Evolutionary conservation across 2,888 invertebrate genomes (phyloP).

Genomic region (Nephrocerus scutellatus): DNA sequence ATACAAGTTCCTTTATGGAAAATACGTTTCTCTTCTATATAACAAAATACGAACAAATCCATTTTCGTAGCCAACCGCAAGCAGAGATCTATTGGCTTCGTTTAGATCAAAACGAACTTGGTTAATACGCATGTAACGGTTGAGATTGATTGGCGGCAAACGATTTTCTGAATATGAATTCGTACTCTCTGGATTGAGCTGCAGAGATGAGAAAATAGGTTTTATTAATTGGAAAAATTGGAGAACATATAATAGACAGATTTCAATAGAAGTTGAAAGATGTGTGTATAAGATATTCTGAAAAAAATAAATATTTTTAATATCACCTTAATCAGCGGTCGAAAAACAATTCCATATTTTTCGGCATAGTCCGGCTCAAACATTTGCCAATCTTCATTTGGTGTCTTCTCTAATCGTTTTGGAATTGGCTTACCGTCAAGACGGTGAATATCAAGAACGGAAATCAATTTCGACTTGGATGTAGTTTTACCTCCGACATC

Average conservation of each 20-base stretch:
- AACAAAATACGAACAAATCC: slow-evolving; percentile 37
- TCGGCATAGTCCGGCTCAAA: slow-evolving; percentile 27
- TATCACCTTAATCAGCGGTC: slow-evolving; percentile 24
- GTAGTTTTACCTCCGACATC: slow-evolving; percentile 20
- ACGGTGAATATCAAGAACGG: slow-evolving; percentile 27
- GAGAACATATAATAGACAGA: not conserved
- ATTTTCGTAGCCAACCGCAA: slow-evolving; percentile 42
- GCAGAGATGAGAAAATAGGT: not conserved
- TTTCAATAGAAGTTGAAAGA: not conserved
- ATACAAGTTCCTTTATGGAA: slow-evolving; percentile 1
- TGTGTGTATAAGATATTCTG: too few species aligned
- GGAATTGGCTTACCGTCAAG: slow-evolving; percentile 20
- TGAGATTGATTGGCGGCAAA: slow-evolving; percentile 23
- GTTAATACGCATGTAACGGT: slow-evolving; percentile 33
- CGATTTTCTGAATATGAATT: too few species aligned
- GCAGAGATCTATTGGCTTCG: slow-evolving; percentile 24
- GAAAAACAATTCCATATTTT: slow-evolving; percentile 38
- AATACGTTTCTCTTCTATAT: slow-evolving; percentile 17
- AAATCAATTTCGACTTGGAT: slow-evolving; percentile 19
- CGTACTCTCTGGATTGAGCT: too few species aligned
- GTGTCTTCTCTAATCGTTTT: slow-evolving; percentile 2
- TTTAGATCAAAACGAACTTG: slow-evolving; percentile 39
- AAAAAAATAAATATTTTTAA: not conserved
- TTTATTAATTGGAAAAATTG: too few species aligned
- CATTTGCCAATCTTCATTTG: slow-evolving; percentile 10